Percentiles rank a stretch among this genome's conserved stretches.
These are phyloP conservation scores for Pocillopora damicornis DNA, from an alignment of 64 coral and sea anemone genomes.

Conservation along the genomic window DNA sequence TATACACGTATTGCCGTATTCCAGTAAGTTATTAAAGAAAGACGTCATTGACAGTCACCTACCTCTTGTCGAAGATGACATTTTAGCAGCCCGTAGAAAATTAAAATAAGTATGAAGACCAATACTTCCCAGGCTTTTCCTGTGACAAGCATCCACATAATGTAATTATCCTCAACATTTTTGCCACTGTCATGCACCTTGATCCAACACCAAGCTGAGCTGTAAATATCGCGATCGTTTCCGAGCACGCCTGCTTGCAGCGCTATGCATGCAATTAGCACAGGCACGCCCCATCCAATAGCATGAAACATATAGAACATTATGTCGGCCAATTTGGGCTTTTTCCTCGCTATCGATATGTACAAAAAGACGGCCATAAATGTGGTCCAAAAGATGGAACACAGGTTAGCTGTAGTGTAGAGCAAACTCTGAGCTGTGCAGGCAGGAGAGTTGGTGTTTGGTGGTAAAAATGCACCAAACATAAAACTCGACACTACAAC, in stretches of 20 bases:
- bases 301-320: conserved; percentile 59
- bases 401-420: conserved; percentile 67
- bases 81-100: conserved; percentile 63
- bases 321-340: conserved; percentile 46
- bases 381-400: conserved; percentile 89
- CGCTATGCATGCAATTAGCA: conserved; percentile 40
- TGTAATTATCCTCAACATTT: not conserved
- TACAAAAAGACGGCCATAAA: conserved; percentile 71
- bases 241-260: conserved; percentile 40
- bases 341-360: conserved; percentile 44
- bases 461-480: conserved; percentile 19
- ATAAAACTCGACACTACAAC: conserved; percentile 50
- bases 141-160: conserved; percentile 76
- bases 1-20: too few species aligned
- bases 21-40: not conserved
- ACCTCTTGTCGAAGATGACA: conserved; percentile 59
- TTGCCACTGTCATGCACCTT: not conserved
- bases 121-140: conserved; percentile 83
- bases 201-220: conserved; percentile 89
- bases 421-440: conserved; percentile 73
- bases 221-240: conserved; percentile 31
- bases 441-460: not conserved
- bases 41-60: not conserved
- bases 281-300: conserved; percentile 65
- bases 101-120: conserved; percentile 54